A percentile compares a stretch with the other conserved stretches of the same genome.
Conservation (phyloP, 2,113 vertebrate genomes). For the Crypturellus undulatus region DNA sequence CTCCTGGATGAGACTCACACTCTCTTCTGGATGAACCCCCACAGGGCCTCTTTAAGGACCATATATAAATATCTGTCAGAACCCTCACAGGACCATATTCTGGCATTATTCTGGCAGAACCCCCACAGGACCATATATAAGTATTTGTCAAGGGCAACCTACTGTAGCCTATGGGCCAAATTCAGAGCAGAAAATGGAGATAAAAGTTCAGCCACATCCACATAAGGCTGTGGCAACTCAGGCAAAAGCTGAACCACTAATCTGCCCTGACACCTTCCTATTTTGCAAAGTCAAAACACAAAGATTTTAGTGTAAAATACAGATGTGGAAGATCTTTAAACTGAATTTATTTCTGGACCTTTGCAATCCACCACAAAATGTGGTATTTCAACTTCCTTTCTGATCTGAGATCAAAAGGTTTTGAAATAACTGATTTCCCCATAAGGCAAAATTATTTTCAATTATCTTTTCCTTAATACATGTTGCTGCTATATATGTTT, state of each 20-base stretch:
- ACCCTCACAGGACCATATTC: too few species aligned
- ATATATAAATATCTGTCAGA: not conserved
- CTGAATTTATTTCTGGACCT: not conserved
- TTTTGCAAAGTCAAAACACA: not conserved
- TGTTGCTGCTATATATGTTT: not conserved
- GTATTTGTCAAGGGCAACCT: not conserved
- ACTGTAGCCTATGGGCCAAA: not conserved
- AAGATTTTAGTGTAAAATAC: not conserved
- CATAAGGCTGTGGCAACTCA: not conserved
- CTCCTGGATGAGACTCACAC: not conserved
- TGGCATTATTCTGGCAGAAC: too few species aligned
- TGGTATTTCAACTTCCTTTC: not conserved
- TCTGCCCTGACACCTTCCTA: not conserved
- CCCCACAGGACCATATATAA: too few species aligned
- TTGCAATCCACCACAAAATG: not conserved
- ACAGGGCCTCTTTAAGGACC: too few species aligned
- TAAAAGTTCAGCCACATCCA: too few species aligned
- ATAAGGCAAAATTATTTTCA: not conserved
- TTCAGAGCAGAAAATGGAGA: not conserved
- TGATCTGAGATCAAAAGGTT: not conserved
- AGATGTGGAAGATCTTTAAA: not conserved
- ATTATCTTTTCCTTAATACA: not conserved
- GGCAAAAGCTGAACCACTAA: not conserved
- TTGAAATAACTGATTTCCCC: not conserved
- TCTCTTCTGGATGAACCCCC: not conserved